These are phyloP conservation scores for Lagria hirta DNA, from an alignment of 2,888 invertebrate species.

Conservation along the genomic window DNA sequence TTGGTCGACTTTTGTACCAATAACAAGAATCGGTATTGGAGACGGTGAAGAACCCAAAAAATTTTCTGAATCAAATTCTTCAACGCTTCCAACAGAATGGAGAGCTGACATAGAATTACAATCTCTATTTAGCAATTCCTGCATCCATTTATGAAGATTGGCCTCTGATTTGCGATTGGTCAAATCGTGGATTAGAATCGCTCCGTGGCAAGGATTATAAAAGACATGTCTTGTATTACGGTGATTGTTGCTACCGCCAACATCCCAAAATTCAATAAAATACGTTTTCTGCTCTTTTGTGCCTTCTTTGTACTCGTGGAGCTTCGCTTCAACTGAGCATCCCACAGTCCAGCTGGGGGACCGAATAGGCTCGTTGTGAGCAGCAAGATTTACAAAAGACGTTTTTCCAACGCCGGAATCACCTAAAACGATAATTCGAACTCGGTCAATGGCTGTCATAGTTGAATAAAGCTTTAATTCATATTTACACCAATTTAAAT, in stretches of 20 bases:
- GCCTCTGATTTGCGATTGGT: conserved; percentile 95
- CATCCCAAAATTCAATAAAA: conserved; percentile 96
- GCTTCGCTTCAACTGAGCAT: conserved; percentile 91
- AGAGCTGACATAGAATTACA: conserved; percentile 44
- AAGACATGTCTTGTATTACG: conserved; percentile 92
- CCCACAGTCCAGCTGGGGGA: conserved; percentile 96
- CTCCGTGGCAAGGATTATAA: conserved; percentile 91
- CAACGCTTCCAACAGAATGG: conserved; percentile 50
- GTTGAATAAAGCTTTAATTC: too few species aligned
- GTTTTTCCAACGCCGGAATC: conserved; percentile 97
- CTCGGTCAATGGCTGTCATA: conserved; percentile 86
- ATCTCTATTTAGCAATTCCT: conserved; percentile 83
- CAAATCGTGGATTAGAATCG: conserved; percentile 95
- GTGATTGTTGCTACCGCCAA: conserved; percentile 93
- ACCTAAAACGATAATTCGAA: conserved; percentile 87
- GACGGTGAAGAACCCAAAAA: conserved; percentile 85
- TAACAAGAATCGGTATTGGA: conserved; percentile 90
- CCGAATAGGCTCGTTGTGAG: conserved; percentile 80
- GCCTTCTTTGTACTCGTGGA: conserved; percentile 93
- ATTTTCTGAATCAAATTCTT: conserved; percentile 82
- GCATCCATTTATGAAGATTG: conserved; percentile 90
- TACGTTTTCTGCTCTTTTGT: conserved; percentile 87
- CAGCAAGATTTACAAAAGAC: conserved; percentile 87
- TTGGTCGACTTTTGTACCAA: conserved; percentile 91
- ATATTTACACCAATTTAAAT: too few species aligned